Percentiles rank a stretch among this genome's conserved stretches.
phyloP scores from a whole-genome alignment of 2,113 vertebrate species.

The Paradoxurus hermaphroditus region DNA sequence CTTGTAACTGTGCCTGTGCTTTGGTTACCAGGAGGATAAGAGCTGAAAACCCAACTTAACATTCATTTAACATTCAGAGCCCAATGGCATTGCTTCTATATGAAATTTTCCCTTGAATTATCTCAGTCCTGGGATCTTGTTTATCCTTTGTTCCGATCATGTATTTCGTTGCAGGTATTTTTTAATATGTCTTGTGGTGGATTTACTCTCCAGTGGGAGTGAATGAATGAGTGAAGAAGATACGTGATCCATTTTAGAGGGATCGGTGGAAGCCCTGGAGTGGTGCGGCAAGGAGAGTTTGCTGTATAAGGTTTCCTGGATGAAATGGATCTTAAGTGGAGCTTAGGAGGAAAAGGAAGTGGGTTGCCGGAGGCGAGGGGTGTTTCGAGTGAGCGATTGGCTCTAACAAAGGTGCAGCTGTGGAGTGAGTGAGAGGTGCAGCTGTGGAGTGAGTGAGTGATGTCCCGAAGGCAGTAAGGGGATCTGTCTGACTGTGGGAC shows the following conservation, averaged over 20 bases:
- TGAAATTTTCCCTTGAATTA: background rate
- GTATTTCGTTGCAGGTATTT: background rate
- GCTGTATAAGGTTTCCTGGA: slow-evolving; percentile 48
- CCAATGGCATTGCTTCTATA: background rate
- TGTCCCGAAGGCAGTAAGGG: slow-evolving; percentile 1
- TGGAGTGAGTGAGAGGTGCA: slow-evolving; percentile 39
- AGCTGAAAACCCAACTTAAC: background rate
- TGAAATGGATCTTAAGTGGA: slow-evolving; percentile 61
- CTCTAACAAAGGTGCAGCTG: slow-evolving; percentile 35
- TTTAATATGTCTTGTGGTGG: background rate
- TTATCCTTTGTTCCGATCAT: slow-evolving; percentile 2
- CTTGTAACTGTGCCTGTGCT: background rate
- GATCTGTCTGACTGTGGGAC: background rate
- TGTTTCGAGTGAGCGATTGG: background rate
- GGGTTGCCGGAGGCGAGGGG: background rate
- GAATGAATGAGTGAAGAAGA: background rate
- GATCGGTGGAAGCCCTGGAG: background rate
- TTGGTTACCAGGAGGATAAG: background rate
- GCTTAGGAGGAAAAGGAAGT: slow-evolving; percentile 55
- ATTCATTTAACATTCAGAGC: background rate
- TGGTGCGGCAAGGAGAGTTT: background rate
- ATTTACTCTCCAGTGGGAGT: background rate
- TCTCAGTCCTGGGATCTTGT: background rate
- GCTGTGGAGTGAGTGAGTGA: slow-evolving; percentile 59
- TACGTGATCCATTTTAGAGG: background rate